These are phyloP conservation scores for Porites rus DNA, from an alignment of 92 coral and sea anemone species.

Conservation along the genomic window DNA sequence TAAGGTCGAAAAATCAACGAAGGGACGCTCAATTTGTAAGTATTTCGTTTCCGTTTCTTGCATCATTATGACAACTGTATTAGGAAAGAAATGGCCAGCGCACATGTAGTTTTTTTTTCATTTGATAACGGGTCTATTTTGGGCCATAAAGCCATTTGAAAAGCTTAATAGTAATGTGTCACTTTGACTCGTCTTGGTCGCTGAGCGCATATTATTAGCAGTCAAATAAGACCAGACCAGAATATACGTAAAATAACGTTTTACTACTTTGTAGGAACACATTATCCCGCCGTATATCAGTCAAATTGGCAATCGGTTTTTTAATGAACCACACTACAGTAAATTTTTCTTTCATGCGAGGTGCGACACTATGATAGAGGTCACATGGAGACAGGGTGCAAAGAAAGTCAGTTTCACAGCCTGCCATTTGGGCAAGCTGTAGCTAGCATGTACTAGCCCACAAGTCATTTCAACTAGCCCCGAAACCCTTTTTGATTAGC, in stretches of 20 bases:
- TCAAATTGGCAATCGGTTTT: neutral
- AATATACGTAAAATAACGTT: neutral
- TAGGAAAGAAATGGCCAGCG: neutral
- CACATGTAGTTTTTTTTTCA: too few relatives aligned
- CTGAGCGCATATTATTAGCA: constrained; percentile 9
- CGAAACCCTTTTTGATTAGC: too few relatives aligned
- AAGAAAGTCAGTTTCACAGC: too few relatives aligned
- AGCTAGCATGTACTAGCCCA: too few relatives aligned
- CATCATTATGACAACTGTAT: neutral
- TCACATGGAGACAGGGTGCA: neutral
- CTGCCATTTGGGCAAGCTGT: too few relatives aligned
- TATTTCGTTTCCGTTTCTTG: neutral
- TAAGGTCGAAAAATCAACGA: neutral
- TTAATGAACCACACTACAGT: neutral
- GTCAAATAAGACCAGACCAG: neutral
- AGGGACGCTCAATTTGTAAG: neutral
- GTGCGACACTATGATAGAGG: neutral
- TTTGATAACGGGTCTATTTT: neutral
- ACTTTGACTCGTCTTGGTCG: neutral
- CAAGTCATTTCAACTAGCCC: too few relatives aligned
- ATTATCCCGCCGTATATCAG: neutral
- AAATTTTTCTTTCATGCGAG: neutral
- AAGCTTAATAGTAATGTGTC: neutral
- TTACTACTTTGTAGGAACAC: neutral
- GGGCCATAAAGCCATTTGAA: neutral